Base-by-base conservation (phyloP, 2,797 vertebrate genomes). In the Buphagus erythrorhynchus region DNA sequence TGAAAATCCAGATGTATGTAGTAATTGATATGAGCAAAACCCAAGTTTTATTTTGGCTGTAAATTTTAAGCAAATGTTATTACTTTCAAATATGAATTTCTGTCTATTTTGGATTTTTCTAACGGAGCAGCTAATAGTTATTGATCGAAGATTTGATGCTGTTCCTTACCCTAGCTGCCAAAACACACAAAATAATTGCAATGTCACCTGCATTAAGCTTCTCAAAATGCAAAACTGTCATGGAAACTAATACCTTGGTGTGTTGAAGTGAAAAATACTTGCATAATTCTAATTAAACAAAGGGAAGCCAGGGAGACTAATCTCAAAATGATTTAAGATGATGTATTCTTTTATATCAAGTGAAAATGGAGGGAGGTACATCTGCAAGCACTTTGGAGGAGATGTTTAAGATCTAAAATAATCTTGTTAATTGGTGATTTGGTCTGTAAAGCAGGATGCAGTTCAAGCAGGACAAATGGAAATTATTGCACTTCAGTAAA, bases 401-500 rank as follows among this genome's bases (percentile, higher is more conserved):
- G 52, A 68, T 16, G 18, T 78, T 94, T 88, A 78, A 90, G 62
- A n/a, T 46, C 40, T 67, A 78, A 95, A 93, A 36, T 54, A 66
- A 25, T 78, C 69, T 90, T 0, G 7, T 51, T 92, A 94, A 93
- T 91, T 83, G 68, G 52, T 48, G 31, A 45, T 90, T 90, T 91
- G 48, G 52, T 93, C 72, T 90, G 65, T 77, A 90, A 94, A 93
- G 43, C 90, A 91, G 63, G 75, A 77, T 90, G 58, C 31, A 68
- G 54, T 90, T 95, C 79, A 78, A 58, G 66, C 77, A 83, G 69
- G 86, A 88, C 45, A 90, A 92, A 88, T 86, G 76, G 42, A 96
- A 86, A 93, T 93, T 88, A 71, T 66, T 17, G 11, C 46, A 67
- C 51, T 84, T 94, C 69, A 58, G 61, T 84, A 68, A 78, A 63